Percentiles rank a stretch among this genome's conserved stretches.
These are phyloP conservation scores for Tholera decimalis DNA, from an alignment of 2,888 invertebrate genomes.

Conservation along the genomic window DNA sequence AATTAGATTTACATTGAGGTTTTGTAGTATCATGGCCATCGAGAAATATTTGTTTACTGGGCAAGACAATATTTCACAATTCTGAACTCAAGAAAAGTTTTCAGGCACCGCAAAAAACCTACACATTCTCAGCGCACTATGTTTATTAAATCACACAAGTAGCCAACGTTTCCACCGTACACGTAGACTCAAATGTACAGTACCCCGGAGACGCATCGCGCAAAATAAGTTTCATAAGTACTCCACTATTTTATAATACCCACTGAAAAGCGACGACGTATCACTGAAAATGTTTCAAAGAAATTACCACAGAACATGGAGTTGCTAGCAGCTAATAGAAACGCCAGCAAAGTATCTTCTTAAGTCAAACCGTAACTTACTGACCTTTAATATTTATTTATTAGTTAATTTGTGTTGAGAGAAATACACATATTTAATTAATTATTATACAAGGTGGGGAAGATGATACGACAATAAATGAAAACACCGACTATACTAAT, in stretches of 20 bases:
- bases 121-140: slow-evolving; percentile 23
- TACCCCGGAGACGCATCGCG: slow-evolving; percentile 63
- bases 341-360: neutral
- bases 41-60: neutral
- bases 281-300: slow-evolving; percentile 54
- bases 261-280: slow-evolving; percentile 42
- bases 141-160: slow-evolving; percentile 43
- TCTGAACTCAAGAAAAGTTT: neutral
- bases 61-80: neutral
- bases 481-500: too few relatives aligned
- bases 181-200: slow-evolving; percentile 57
- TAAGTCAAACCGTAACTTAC: too few relatives aligned
- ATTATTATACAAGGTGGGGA: too few relatives aligned
- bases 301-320: slow-evolving; percentile 17
- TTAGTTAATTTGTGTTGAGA: too few relatives aligned
- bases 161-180: slow-evolving; percentile 43
- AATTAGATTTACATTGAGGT: neutral
- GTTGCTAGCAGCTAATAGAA: neutral
- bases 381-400: too few relatives aligned
- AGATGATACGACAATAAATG: too few relatives aligned
- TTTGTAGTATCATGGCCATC: neutral
- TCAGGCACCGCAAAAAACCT: neutral
- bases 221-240: slow-evolving; percentile 64
- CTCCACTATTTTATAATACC: slow-evolving; percentile 61
- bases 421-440: too few relatives aligned